A percentile compares a stretch with the other conserved stretches of the same genome.
Conservation (phyloP, 2,113 vertebrate genomes). For the Poeciliopsis turrubarensis region DNA sequence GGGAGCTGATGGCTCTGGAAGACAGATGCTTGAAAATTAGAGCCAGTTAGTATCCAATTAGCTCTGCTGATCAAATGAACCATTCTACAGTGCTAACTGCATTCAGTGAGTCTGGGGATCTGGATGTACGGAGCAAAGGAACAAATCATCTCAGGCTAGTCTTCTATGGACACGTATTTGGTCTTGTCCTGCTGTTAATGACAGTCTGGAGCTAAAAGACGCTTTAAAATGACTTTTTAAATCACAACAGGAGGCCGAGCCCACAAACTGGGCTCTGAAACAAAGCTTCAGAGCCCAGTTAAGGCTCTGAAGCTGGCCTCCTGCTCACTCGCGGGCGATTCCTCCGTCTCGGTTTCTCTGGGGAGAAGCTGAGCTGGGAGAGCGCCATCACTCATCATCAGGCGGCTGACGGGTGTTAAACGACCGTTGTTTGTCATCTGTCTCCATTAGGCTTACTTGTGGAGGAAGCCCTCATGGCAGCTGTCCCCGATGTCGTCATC, state of each 20-base stretch:
- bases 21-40: constrained; percentile 49
- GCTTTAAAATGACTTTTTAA: background rate
- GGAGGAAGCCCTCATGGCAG: constrained; percentile 95
- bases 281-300: too few species aligned
- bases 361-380: constrained; percentile 46
- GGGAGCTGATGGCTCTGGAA: constrained; percentile 94
- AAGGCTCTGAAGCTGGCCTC: constrained; percentile 32
- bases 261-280: too few species aligned
- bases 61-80: constrained; percentile 7
- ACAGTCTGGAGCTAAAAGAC: background rate
- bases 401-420: constrained; percentile 68
- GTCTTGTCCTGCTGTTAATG: too few species aligned
- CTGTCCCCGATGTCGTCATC: constrained; percentile 98
- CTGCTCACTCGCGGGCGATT: constrained; percentile 37
- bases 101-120: background rate
- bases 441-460: constrained; percentile 87
- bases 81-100: background rate
- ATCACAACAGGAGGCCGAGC: constrained; percentile 7
- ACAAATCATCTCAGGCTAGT: background rate
- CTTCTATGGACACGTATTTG: too few species aligned
- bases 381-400: constrained; percentile 62
- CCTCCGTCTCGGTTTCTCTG: constrained; percentile 20
- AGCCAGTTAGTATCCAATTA: constrained; percentile 18
- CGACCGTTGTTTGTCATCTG: constrained; percentile 58
- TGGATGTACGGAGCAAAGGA: background rate